Percentiles rank a stretch among this genome's conserved stretches.
Evolutionary conservation across 2,797 vertebrate species (phyloP).

Genomic region (Oryzias sinensis): DNA sequence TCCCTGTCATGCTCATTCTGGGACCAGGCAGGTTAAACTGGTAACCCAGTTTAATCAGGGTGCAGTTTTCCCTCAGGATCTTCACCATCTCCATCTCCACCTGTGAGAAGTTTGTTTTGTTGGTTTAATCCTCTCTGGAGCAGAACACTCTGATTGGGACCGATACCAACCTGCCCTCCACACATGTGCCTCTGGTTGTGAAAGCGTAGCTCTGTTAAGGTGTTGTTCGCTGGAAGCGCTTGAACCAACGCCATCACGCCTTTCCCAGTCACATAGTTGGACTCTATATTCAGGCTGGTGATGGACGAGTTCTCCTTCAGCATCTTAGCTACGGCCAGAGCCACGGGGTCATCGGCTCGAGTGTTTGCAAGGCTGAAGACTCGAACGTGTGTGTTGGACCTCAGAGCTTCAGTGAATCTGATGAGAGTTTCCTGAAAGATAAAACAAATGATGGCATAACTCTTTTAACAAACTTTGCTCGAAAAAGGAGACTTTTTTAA

Average conservation of each 20-base stretch:
- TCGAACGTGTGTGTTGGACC: conserved; percentile 85
- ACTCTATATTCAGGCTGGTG: conserved; percentile 90
- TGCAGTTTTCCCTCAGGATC: conserved; percentile 89
- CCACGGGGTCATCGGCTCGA: conserved; percentile 86
- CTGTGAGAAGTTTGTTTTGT: conserved; percentile 41
- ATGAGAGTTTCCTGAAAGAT: conserved; percentile 82
- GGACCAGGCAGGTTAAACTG: conserved; percentile 96
- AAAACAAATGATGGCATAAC: not conserved
- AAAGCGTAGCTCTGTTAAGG: conserved; percentile 92
- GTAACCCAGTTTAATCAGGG: conserved; percentile 92
- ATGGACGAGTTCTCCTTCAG: conserved; percentile 86
- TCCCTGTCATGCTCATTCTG: conserved; percentile 95
- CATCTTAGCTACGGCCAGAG: conserved; percentile 88
- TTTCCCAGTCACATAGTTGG: conserved; percentile 94
- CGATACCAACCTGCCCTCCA: conserved; percentile 66
- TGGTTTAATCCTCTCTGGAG: no score
- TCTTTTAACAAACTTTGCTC: no score
- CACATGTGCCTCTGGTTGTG: conserved; percentile 93
- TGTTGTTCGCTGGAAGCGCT: conserved; percentile 83
- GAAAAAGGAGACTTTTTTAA: no score
- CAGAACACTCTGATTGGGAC: no score
- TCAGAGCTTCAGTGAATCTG: conserved; percentile 87
- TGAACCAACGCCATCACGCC: conserved; percentile 91
- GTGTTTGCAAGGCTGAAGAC: conserved; percentile 92
- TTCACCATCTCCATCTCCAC: conserved; percentile 98